phyloP scores from a whole-genome alignment of 2,113 vertebrate species.

The Gnathonemus longibarbis region DNA sequence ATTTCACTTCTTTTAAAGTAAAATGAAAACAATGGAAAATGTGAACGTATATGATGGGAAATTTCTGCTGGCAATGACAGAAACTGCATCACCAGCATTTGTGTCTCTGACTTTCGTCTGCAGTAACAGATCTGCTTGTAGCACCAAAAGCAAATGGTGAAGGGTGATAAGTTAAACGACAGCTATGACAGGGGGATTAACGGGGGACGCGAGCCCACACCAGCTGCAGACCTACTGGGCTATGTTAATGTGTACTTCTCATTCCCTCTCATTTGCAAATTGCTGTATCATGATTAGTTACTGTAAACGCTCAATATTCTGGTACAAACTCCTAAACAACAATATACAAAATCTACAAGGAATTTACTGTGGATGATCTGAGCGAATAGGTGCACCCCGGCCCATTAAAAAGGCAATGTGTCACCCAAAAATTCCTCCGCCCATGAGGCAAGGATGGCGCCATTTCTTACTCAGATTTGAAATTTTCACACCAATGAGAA shows the following conservation, averaged over 20 bases:
- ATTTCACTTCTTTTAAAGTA: neutral
- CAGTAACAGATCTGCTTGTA: neutral
- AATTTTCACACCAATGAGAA: neutral
- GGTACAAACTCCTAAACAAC: neutral
- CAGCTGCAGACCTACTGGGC: neutral
- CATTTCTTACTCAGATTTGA: neutral
- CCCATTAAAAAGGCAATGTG: neutral
- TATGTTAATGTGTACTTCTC: neutral
- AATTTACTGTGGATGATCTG: neutral
- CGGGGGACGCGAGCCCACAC: neutral
- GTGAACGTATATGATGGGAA: neutral
- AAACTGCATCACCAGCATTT: neutral
- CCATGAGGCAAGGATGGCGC: neutral
- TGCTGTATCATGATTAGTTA: neutral
- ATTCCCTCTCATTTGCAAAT: neutral
- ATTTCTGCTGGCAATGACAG: neutral
- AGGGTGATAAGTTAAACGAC: neutral
- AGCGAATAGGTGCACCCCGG: neutral
- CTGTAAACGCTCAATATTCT: neutral
- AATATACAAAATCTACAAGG: neutral
- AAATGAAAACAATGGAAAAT: neutral
- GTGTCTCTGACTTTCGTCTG: neutral
- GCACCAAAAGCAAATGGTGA: neutral
- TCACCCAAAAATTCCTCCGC: slow-evolving; percentile 19
- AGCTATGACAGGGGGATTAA: neutral